A percentile compares a stretch with the other conserved stretches of the same genome.
Evolutionary conservation across 2,797 vertebrate genomes (phyloP).

Genomic region (Pogoniulus pusillus): DNA sequence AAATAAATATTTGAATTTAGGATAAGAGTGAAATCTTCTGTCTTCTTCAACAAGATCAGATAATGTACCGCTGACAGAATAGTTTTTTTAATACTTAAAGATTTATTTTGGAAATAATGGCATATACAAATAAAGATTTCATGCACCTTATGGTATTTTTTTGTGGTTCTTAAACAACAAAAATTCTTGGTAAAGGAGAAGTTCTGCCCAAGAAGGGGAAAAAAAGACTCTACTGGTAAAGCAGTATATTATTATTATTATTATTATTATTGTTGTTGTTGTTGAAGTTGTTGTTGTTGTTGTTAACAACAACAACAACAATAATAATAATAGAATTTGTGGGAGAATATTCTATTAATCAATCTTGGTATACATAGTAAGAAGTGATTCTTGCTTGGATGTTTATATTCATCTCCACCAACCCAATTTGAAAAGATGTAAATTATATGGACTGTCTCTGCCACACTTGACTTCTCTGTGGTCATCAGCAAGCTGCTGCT

Average conservation of each 20-base stretch:
- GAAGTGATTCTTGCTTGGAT: not conserved
- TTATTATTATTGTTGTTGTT: no score
- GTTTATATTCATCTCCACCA: not conserved
- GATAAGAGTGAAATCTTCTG: not conserved
- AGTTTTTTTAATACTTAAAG: not conserved
- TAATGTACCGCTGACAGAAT: not conserved
- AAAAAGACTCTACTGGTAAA: not conserved
- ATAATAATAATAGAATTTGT: not conserved
- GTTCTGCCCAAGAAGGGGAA: not conserved
- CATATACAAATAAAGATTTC: not conserved
- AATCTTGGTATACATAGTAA: not conserved
- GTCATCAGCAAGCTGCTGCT: not conserved
- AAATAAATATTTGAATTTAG: not conserved
- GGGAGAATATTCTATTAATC: not conserved
- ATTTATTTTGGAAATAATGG: not conserved
- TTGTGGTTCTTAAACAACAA: not conserved
- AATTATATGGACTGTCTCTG: not conserved
- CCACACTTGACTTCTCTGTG: not conserved
- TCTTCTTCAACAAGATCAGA: not conserved
- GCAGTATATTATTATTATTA: no score
- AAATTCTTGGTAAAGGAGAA: not conserved
- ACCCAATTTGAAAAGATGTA: not conserved
- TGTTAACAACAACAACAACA: no score
- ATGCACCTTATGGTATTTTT: not conserved
- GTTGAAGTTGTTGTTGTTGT: no score